phyloP scores from a whole-genome alignment of 2,888 invertebrate species.

The Zhengitettix transpicula region DNA sequence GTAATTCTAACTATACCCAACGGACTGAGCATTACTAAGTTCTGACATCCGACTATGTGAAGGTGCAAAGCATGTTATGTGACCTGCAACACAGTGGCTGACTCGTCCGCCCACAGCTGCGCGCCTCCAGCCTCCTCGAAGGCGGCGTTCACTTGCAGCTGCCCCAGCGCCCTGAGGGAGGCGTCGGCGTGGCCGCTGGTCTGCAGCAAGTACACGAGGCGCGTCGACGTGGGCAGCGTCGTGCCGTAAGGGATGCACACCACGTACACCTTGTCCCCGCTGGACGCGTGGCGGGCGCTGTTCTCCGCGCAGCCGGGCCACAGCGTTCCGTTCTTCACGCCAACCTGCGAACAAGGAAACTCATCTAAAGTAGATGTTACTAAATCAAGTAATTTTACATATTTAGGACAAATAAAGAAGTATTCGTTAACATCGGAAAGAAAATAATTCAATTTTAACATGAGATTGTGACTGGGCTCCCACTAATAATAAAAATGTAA shows the following conservation, averaged over 20 bases:
- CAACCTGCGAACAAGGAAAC: not conserved
- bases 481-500: too few species aligned
- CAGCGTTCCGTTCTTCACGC: constrained; percentile 4
- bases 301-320: constrained; percentile 5
- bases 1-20: too few species aligned
- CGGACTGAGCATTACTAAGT: not conserved
- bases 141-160: constrained; percentile 5
- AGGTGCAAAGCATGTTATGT: too few species aligned
- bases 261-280: constrained; percentile 4
- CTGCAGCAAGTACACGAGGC: constrained; percentile 6
- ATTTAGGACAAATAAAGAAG: too few species aligned
- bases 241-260: constrained; percentile 6
- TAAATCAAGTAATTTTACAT: too few species aligned
- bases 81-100: constrained; percentile 5
- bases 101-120: constrained; percentile 7
- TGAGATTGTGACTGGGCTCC: too few species aligned
- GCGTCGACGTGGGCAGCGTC: constrained; percentile 3
- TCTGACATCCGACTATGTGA: too few species aligned
- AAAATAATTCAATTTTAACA: too few species aligned
- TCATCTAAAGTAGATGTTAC: not conserved
- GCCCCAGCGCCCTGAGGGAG: constrained; percentile 4
- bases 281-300: constrained; percentile 1
- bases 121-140: not conserved
- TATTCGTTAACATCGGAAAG: too few species aligned
- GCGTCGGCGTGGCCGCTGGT: not conserved